Percentiles rank a stretch among this genome's conserved stretches.
Conservation (phyloP, 2,888 invertebrate genomes). For the Drosophila heteroneura region DNA sequence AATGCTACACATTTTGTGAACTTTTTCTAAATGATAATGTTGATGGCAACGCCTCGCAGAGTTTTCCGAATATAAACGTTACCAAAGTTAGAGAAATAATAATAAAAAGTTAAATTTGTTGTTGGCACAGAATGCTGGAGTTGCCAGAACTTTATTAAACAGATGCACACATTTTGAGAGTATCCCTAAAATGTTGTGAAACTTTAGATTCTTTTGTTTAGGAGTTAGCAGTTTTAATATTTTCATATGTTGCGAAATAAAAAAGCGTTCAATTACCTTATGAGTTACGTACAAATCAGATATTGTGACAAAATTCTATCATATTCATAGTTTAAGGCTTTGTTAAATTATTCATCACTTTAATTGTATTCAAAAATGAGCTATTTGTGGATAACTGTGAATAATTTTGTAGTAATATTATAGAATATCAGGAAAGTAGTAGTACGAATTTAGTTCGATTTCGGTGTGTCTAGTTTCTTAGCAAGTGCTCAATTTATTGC, state of each 20-base stretch:
- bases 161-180: slow-evolving; percentile 3
- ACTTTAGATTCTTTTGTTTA: neutral
- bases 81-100: slow-evolving; percentile 39
- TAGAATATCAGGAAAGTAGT: neutral
- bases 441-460: neutral
- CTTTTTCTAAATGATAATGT: slow-evolving; percentile 55
- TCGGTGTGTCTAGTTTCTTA: neutral
- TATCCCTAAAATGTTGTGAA: neutral
- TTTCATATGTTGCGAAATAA: neutral
- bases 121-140: slow-evolving; percentile 1
- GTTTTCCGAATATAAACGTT: slow-evolving; percentile 37
- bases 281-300: neutral
- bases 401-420: neutral
- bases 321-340: neutral
- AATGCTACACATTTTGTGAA: slow-evolving; percentile 62
- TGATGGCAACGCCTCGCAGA: slow-evolving; percentile 34
- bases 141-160: slow-evolving; percentile 1
- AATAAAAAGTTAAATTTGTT: slow-evolving; percentile 49
- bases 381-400: neutral
- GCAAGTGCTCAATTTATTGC: neutral
- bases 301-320: neutral
- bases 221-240: neutral
- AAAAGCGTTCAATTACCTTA: neutral
- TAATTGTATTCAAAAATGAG: neutral
- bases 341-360: neutral